These are phyloP conservation scores for Accipiter cooperii DNA, from an alignment of 2,113 vertebrate species.

Conservation along the genomic window DNA sequence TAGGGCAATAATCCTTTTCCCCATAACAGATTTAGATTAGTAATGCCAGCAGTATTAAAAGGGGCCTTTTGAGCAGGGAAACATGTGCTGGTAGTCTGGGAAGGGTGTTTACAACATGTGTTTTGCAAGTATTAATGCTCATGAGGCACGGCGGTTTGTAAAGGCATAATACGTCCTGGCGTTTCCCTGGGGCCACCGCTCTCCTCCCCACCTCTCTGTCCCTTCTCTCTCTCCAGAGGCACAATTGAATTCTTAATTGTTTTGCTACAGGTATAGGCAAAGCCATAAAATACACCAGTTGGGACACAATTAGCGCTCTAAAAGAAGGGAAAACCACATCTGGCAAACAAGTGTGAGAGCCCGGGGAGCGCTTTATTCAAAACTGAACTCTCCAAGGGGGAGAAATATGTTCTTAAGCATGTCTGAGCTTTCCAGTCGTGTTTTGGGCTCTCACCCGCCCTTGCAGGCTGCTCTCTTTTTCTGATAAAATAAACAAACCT, in stretches of 20 bases:
- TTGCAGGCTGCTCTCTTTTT: background rate
- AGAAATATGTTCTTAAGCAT: background rate
- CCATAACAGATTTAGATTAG: background rate
- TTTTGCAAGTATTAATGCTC: background rate
- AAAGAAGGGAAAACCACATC: slow-evolving; percentile 43
- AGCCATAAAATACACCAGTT: slow-evolving; percentile 27
- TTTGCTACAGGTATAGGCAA: background rate
- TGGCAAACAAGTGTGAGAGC: slow-evolving; percentile 26
- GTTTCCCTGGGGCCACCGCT: background rate
- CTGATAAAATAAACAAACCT: background rate
- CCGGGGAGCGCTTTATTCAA: background rate
- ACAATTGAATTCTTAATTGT: background rate
- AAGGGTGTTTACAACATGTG: slow-evolving; percentile 18
- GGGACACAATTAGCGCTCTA: slow-evolving; percentile 47
- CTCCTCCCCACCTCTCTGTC: background rate
- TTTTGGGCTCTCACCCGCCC: background rate
- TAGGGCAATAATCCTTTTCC: background rate
- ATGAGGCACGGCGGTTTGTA: background rate
- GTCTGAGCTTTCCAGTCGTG: background rate
- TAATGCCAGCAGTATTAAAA: background rate
- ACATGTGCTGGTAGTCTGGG: background rate
- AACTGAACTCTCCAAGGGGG: background rate
- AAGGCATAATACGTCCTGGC: background rate
- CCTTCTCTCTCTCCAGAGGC: background rate
- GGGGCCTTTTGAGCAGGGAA: background rate